phyloP scores from a whole-genome alignment of 2,888 invertebrate species.

The Aleiodes alternator region DNA sequence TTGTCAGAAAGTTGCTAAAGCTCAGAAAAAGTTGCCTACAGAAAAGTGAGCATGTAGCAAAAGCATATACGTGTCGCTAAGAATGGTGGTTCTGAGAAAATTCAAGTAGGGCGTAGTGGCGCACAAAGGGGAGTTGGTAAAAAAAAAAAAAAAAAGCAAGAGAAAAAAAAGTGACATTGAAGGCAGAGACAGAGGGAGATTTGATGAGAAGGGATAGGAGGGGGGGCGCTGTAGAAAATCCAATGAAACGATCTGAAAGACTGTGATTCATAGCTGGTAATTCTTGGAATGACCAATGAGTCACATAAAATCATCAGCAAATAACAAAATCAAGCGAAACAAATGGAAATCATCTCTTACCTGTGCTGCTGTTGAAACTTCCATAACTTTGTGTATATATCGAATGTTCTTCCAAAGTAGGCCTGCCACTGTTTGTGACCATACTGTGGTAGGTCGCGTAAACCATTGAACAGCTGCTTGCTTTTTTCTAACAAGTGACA shows the following conservation, averaged over 20 bases:
- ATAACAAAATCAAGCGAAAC: conserved; percentile 7
- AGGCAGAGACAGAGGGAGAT: conserved; percentile 26
- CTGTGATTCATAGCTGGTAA: conserved; percentile 14
- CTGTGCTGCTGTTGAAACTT: conserved; percentile 98
- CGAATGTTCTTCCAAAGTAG: conserved; percentile 97
- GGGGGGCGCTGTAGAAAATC: background rate
- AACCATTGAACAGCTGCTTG: conserved; percentile 96
- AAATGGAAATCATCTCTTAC: conserved; percentile 66
- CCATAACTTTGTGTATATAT: conserved; percentile 98
- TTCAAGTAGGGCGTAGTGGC: conserved; percentile 47
- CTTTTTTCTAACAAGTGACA: conserved; percentile 97
- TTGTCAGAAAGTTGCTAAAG: too few species aligned
- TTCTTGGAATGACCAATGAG: conserved; percentile 8
- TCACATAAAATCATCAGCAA: conserved; percentile 4
- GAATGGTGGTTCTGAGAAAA: conserved; percentile 22
- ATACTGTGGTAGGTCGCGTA: conserved; percentile 97
- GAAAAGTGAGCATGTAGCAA: conserved; percentile 7
- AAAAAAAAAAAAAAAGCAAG: background rate
- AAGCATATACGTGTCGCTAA: conserved; percentile 3
- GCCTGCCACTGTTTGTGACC: conserved; percentile 99
- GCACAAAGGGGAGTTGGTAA: conserved; percentile 36
- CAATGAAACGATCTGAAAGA: background rate
- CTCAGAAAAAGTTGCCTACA: background rate
- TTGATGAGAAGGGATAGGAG: conserved; percentile 34
- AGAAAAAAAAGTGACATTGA: conserved; percentile 32